These are phyloP conservation scores for Ooceraea biroi DNA, from an alignment of 1,140 invertebrate species.

Conservation along the genomic window DNA sequence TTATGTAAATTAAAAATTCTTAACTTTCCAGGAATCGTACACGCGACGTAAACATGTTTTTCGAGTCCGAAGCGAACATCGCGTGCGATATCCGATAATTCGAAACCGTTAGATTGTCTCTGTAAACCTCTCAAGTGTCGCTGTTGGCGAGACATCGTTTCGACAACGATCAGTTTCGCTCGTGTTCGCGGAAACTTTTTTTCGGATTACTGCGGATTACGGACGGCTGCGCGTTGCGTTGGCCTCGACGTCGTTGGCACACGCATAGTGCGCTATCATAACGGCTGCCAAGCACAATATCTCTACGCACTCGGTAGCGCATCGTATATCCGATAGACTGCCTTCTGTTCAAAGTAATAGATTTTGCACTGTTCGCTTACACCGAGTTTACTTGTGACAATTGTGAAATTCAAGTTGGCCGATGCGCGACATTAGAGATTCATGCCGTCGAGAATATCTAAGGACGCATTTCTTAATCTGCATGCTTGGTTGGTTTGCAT, in stretches of 20 bases:
- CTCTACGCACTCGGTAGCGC: constrained; percentile 12
- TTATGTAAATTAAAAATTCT: no score
- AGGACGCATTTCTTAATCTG: constrained; percentile 18
- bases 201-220: constrained; percentile 26
- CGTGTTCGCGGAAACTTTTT: constrained; percentile 25
- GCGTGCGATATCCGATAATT: no score
- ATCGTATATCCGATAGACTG: neutral
- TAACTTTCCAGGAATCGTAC: no score
- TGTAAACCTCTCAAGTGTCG: neutral
- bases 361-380: constrained; percentile 25
- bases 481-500: neutral
- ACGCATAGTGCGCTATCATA: constrained; percentile 33
- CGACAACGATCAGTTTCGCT: neutral
- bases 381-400: neutral
- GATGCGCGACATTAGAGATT: constrained; percentile 24
- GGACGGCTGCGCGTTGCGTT: neutral
- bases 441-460: constrained; percentile 23
- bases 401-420: constrained; percentile 28
- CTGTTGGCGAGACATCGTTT: neutral
- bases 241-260: constrained; percentile 56
- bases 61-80: no score
- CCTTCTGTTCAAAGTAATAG: constrained; percentile 9
- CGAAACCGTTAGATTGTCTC: no score
- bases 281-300: constrained; percentile 45
- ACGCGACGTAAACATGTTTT: no score